Percentiles rank a stretch among this genome's conserved stretches.
Conservation (phyloP, 2,797 vertebrate species). For the Oreortyx pictus region DNA sequence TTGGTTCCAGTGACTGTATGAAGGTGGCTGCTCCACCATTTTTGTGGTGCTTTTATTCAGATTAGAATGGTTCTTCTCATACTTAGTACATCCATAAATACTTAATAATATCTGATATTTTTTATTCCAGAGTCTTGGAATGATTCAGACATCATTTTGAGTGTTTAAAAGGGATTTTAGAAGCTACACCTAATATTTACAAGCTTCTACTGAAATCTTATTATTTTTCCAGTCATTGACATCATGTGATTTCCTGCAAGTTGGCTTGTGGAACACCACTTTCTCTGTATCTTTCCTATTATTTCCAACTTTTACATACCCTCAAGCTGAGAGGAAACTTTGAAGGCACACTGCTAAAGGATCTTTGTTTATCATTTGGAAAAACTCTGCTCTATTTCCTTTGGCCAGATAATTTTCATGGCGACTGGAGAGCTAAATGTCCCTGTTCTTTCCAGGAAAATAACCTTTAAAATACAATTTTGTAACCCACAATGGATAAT, state of each 20-base stretch:
- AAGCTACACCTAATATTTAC: conserved; percentile 2
- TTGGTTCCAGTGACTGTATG: not conserved
- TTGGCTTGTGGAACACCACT: not conserved
- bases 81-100: not conserved
- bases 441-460: conserved; percentile 20
- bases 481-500: not conserved
- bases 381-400: conserved; percentile 35
- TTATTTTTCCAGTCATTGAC: conserved; percentile 28
- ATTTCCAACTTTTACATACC: conserved; percentile 31
- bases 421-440: not conserved
- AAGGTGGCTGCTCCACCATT: not conserved
- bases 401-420: conserved; percentile 11
- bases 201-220: not conserved
- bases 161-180: conserved; percentile 4
- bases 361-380: conserved; percentile 54
- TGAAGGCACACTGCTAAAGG: conserved; percentile 28
- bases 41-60: not conserved
- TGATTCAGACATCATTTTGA: not conserved
- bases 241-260: conserved; percentile 9
- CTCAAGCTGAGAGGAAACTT: conserved; percentile 30
- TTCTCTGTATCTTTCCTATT: conserved; percentile 25
- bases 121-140: not conserved
- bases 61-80: not conserved
- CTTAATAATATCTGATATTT: not conserved
- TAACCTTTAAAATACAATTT: conserved; percentile 47